Evolutionary conservation across 2,113 vertebrate species (phyloP), one percentile per base, ranked within the genome.

Genomic region (Hemiprocne comata): DNA sequence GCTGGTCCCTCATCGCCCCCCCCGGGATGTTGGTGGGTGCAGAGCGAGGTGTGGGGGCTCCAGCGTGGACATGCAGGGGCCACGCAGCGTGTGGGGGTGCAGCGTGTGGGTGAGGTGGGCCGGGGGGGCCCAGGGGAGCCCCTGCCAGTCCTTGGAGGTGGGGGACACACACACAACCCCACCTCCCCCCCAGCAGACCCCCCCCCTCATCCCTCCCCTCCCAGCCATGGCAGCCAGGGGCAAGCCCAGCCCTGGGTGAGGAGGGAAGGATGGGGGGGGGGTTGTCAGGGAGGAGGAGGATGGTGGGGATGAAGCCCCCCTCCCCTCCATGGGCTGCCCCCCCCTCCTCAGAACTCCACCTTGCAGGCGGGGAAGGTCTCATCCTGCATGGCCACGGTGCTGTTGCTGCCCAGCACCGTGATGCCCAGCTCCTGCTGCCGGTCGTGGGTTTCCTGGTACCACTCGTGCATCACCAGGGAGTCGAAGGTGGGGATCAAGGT

Each of bases 361-460:
- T 99, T 99, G 98, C 99, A 99, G 75, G 99, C 99, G 0, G 99
- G 99, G 93, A 99, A 99, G 67, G 98, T 99, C 95, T 99, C 99
- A 2, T 99, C 99, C 97, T 99, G 99, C 99, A 99, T 99, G 95
- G 98, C 99, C 42, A 99, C 99, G 0, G 99, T 99, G 97, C 99
- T 99, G 98, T 98, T 99, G 94, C 98, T 99, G 86, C 99, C 99
- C 96, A 99, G 97, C 69, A 99, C 99, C 0, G 98, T 99, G 96
- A 99, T 91, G 3, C 96, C 97, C 92, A 99, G 94, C n/a, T 98
- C 98, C 91, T 93, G 97, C 97, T 99, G 99, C 70, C 91, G 91
- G 5, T 98, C 97, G 4, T 98, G 98, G 0, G 98, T 99, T 97
- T 99, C 99, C 91, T 98, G 98, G 76, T 99, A 99, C 99, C 99